Evolutionary conservation across 2,888 invertebrate species (phyloP).

Genomic region (Lacanobia wlatinum): DNA sequence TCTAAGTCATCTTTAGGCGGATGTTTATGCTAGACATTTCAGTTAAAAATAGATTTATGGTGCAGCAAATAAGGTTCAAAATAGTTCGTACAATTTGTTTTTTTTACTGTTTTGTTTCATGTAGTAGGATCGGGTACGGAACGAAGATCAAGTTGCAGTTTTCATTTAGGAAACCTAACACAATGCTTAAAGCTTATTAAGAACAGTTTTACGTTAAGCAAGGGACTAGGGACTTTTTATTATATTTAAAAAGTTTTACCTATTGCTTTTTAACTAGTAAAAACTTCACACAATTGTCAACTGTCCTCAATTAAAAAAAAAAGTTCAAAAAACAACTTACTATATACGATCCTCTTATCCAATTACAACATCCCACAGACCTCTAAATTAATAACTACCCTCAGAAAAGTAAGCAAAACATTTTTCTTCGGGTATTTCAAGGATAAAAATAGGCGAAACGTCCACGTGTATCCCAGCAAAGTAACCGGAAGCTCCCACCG

Average conservation of each 20-base stretch:
- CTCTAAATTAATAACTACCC: constrained; percentile 61
- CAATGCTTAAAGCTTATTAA: not conserved
- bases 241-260: not conserved
- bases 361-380: constrained; percentile 48
- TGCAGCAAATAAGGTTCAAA: constrained; percentile 18
- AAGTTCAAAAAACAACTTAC: not conserved
- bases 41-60: too few species aligned
- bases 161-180: not conserved
- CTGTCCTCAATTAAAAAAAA: not conserved
- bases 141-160: constrained; percentile 11
- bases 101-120: too few species aligned
- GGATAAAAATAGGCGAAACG: constrained; percentile 73
- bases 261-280: not conserved
- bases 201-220: too few species aligned
- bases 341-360: constrained; percentile 9
- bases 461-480: constrained; percentile 78
- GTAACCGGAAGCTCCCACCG: constrained; percentile 80
- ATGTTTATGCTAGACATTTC: not conserved
- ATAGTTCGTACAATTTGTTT: too few species aligned
- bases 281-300: not conserved
- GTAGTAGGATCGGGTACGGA: too few species aligned
- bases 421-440: constrained; percentile 65
- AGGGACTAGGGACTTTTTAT: too few species aligned
- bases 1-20: not conserved
- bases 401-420: constrained; percentile 57